Evolutionary conservation across 2,888 invertebrate species (phyloP), one percentile per base, ranked within the genome.

Genomic region (Lochmaea capreae): DNA sequence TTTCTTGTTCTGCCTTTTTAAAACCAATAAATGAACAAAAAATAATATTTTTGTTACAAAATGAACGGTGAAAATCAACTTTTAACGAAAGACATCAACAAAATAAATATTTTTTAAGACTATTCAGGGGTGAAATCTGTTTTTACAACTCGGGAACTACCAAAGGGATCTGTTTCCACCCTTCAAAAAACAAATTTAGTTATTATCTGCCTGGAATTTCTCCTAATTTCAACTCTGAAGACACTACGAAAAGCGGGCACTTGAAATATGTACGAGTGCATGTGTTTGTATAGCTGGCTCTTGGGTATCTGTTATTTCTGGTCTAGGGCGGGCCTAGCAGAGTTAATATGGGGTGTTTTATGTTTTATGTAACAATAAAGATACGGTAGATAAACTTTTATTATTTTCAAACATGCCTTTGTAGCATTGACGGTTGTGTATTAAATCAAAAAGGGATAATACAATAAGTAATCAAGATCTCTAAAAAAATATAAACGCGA

Each of bases 301-400:
- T 61, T 61, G 61, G 61, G n/a, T 61, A 61, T 61, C 61, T 61
- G 61, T 61, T 61, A 61, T 61, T 61, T 61, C 39, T 61, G 39
- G 66, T 57, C 33, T 22, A 65, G 46, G 26, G 33, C 52, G 65
- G 65, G 42, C 16, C 39, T 33, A 39, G 57, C 54, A 54, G 11
- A 5, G 66, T 26, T 57, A 66, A 57, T 52, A 66, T 66, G 54
- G 52, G 54, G 52, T 66, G 52, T 66, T 66, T 66, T 66, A 57
- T 66, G 66, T 57, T 52, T 65, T 65, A 65, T 12, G 46, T 66
- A 66, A 66, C 57, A 66, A 66, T 57, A 57, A 65, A 54, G 61
- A 33, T 54, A 54, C 66, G 57, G 39, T 16, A 57, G 57, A 66
- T 66, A 57, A 66, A 66, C 4, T 57, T 66, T 57, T 66, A 54